Conservation (phyloP, 2,888 invertebrate genomes). For the Erannis defoliaria region DNA sequence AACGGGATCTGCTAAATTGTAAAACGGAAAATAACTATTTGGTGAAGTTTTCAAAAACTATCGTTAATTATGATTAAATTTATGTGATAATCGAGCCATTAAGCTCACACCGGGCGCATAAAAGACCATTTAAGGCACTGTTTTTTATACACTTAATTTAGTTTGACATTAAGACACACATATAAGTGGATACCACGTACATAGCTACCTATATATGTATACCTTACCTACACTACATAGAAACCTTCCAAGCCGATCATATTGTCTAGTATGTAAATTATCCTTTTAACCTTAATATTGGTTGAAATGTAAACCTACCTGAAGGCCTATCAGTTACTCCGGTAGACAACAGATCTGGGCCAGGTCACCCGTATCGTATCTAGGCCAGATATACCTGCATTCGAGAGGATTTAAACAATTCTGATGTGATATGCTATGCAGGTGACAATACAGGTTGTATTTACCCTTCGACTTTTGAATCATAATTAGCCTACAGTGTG, state of each 20-base stretch:
- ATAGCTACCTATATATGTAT: background rate
- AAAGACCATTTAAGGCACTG: no score
- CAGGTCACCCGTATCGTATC: constrained; percentile 48
- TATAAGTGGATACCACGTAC: no score
- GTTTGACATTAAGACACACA: no score
- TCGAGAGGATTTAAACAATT: constrained; percentile 13
- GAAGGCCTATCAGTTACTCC: constrained; percentile 43
- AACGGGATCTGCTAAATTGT: no score
- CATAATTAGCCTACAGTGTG: background rate
- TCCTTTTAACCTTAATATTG: constrained; percentile 33
- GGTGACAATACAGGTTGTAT: constrained; percentile 16
- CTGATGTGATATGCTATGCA: constrained; percentile 8
- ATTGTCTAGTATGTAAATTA: constrained; percentile 14
- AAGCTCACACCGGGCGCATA: no score
- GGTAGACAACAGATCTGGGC: constrained; percentile 38
- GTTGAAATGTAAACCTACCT: constrained; percentile 38
- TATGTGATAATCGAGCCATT: no score
- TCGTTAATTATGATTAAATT: no score
- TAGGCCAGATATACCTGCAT: constrained; percentile 31
- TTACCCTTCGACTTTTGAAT: constrained; percentile 9
- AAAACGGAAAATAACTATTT: no score
- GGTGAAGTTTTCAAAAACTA: no score
- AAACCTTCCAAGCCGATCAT: background rate
- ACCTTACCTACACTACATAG: background rate
- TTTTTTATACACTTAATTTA: no score